These are phyloP conservation scores for Ochlodes sylvanus DNA, from an alignment of 2,888 invertebrate species.

Conservation along the genomic window DNA sequence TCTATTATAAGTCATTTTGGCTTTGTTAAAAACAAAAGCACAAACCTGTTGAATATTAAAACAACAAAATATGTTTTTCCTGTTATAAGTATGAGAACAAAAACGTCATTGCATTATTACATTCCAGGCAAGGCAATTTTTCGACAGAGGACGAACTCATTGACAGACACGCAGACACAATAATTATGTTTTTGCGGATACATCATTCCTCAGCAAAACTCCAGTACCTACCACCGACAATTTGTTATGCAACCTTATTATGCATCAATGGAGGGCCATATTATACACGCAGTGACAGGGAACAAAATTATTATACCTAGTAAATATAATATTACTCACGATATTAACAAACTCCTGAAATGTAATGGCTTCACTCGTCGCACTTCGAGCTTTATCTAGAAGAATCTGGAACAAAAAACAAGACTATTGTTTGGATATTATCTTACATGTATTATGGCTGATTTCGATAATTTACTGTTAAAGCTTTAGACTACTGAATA, in stretches of 20 bases:
- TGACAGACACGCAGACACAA: constrained; percentile 28
- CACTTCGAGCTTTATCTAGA: constrained; percentile 89
- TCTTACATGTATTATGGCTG: not conserved
- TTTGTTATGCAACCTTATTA: not conserved
- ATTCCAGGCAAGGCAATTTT: constrained; percentile 34
- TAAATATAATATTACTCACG: constrained; percentile 86
- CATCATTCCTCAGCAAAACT: constrained; percentile 8
- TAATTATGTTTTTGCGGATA: constrained; percentile 30
- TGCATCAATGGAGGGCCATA: not conserved
- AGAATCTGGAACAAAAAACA: constrained; percentile 77
- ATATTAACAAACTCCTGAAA: constrained; percentile 98
- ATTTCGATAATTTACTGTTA: not conserved
- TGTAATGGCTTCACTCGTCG: constrained; percentile 91
- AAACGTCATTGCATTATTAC: constrained; percentile 29
- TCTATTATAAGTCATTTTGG: too few relatives aligned
- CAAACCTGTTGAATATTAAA: not conserved
- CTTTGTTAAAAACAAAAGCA: too few relatives aligned
- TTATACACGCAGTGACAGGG: not conserved
- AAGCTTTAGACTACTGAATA: not conserved
- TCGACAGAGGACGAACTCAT: constrained; percentile 32
- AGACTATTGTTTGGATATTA: not conserved
- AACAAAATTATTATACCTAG: not conserved
- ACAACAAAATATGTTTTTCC: constrained; percentile 16
- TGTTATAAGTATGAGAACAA: constrained; percentile 17
- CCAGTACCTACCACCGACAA: constrained; percentile 10